Evolutionary conservation across 1,140 invertebrate genomes (phyloP), one percentile per base, ranked within the genome.

Genomic region (Lordiphosa stackelbergi): DNA sequence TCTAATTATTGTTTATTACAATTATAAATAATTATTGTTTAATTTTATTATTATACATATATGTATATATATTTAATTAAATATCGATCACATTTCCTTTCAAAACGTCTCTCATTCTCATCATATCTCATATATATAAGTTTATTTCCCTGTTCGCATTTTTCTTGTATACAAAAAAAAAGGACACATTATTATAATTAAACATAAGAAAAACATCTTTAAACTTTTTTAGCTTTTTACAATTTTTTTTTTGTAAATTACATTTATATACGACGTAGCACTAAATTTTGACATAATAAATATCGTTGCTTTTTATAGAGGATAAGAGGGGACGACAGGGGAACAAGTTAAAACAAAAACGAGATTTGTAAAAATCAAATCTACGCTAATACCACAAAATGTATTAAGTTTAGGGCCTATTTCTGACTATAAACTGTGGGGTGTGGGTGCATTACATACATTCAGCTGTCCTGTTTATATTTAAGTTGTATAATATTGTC

Each of bases 81-180:
- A 77, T 85, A 85, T 85, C 83, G 83, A 85, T 85, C 81, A 85
- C 81, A 85, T 85, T 83, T 85, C 75, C 72, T 78, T 83, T 73
- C 51, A 79, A 60, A 83, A 83, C 73, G 60, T 83, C 79, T 83
- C 61, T 66, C 55, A 41, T 54, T 70, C 68, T 69, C 65, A 47
- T 60, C 38, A n/a, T 45, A 22, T 45, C 16, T 45, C 24, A 13
- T 45, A 24, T 43, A 28, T 28, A 31, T 45, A 11, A 46, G 51
- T 62, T 58, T 49, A 48, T 52, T 59, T 83, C 77, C 77, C 77
- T 75, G 68, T 75, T 75, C 77, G 38, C 72, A 65, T 68, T 55
- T 11, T 13, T 49, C 2, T 3, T 37, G 36, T 34, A 43, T 24
- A 31, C 48, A 16, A 22, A 34, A 51, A 49, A 41, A 51, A 40